Percentiles rank a stretch among this genome's conserved stretches.
Evolutionary conservation across 2,797 vertebrate genomes (phyloP).

Genomic region (Jordanella pulchra): DNA sequence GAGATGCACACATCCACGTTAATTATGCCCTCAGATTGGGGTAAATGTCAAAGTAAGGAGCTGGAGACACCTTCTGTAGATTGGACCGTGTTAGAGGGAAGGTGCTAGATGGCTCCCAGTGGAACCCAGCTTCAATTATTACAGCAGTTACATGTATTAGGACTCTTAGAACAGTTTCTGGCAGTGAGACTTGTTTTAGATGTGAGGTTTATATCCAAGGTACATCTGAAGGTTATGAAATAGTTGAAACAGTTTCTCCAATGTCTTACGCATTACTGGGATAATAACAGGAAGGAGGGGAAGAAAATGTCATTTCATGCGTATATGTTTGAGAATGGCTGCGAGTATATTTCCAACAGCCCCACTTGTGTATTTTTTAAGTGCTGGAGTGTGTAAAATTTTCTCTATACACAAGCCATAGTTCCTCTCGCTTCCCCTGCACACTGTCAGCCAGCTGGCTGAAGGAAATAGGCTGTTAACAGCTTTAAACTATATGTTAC

Average conservation of each 20-base stretch:
- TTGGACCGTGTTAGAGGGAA: neutral
- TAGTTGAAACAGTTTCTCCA: constrained; percentile 25
- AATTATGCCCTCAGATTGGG: constrained; percentile 2
- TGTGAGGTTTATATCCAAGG: constrained; percentile 3
- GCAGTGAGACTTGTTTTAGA: constrained; percentile 6
- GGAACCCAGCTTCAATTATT: neutral
- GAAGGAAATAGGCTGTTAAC: neutral
- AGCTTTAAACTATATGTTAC: too few relatives aligned
- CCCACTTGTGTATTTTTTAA: too few relatives aligned
- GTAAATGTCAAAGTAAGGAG: neutral
- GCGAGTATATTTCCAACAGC: too few relatives aligned
- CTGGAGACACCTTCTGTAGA: neutral
- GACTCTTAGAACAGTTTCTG: constrained; percentile 5
- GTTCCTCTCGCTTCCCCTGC: neutral
- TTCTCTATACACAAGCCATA: too few relatives aligned
- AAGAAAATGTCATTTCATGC: neutral
- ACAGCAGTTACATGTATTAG: neutral
- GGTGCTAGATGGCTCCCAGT: neutral
- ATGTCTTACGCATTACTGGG: constrained; percentile 29
- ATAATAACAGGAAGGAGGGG: neutral
- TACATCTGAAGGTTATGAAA: constrained; percentile 48
- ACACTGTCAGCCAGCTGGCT: neutral
- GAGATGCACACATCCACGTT: neutral
- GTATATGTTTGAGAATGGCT: too few relatives aligned
- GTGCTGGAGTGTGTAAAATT: neutral